Percentiles rank a stretch among this genome's conserved stretches.
phyloP scores from a whole-genome alignment of 2,113 vertebrate species.

The Glaucomys volans region DNA sequence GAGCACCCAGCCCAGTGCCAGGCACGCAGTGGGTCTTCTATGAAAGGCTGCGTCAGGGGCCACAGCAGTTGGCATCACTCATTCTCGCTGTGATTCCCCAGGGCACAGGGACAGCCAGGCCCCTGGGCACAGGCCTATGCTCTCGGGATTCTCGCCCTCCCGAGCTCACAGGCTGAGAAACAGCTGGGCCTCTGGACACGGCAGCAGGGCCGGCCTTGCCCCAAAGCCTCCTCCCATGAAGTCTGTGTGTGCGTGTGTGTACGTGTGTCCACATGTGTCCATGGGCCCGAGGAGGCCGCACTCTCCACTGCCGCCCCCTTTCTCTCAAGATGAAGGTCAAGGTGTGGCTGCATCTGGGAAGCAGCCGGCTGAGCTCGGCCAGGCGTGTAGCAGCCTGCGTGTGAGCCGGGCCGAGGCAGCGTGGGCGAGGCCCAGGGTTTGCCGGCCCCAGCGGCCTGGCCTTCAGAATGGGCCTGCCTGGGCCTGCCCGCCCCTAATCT shows the following conservation, averaged over 20 bases:
- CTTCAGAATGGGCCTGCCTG: conserved; percentile 59
- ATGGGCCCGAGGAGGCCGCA: accelerated
- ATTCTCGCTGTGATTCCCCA: not conserved
- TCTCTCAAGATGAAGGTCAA: not conserved
- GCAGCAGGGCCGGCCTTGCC: not conserved
- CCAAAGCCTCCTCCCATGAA: accelerated
- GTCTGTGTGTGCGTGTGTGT: accelerated
- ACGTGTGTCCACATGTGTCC: not conserved
- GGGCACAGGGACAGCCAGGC: not conserved
- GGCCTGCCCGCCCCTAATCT: conserved; percentile 69
- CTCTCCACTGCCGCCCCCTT: not conserved
- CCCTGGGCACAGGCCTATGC: not conserved
- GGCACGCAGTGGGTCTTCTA: not conserved
- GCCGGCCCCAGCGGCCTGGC: not conserved
- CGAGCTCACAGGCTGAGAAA: not conserved
- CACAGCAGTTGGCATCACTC: not conserved
- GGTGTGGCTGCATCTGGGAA: not conserved
- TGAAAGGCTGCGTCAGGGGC: not conserved
- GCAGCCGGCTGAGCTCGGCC: not conserved
- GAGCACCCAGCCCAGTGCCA: not conserved
- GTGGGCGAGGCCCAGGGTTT: conserved; percentile 62
- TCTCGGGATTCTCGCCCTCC: not conserved
- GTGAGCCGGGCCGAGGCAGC: not conserved
- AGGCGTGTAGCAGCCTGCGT: conserved; percentile 49
- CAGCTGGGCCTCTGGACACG: no score